Evolutionary conservation across 2,797 vertebrate species (phyloP).

Genomic region (Eutrigla gurnardus): DNA sequence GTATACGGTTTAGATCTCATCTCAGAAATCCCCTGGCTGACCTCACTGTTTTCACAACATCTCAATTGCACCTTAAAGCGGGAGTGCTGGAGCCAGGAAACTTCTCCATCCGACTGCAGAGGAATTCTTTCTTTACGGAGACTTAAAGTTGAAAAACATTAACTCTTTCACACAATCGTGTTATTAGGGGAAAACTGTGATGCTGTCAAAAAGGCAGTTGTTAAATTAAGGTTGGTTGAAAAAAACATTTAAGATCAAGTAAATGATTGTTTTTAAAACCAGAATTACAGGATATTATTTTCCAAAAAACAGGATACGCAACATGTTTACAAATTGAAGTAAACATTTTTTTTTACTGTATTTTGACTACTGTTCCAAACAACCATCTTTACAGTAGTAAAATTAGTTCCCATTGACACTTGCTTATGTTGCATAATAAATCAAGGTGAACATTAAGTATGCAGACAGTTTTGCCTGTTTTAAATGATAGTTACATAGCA

Average conservation of each 20-base stretch:
- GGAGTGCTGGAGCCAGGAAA: constrained; percentile 11
- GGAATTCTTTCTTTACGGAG: neutral
- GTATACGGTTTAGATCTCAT: constrained; percentile 36
- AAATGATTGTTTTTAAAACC: neutral
- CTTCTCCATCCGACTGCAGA: neutral
- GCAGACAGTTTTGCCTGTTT: neutral
- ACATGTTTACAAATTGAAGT: neutral
- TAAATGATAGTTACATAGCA: too few relatives aligned
- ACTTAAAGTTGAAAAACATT: neutral
- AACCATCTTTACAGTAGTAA: neutral
- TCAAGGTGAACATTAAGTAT: neutral
- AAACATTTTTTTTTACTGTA: neutral
- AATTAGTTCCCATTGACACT: neutral
- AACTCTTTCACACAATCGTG: neutral
- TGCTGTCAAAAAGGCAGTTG: neutral
- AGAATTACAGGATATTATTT: neutral
- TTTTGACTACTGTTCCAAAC: neutral
- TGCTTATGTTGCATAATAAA: neutral
- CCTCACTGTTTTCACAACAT: constrained; percentile 55
- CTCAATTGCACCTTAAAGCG: constrained; percentile 51
- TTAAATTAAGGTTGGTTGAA: neutral
- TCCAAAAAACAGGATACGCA: neutral
- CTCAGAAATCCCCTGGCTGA: constrained; percentile 50
- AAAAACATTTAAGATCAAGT: neutral
- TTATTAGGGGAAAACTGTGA: neutral